Evolutionary conservation across 2,797 vertebrate genomes (phyloP), one percentile per base, ranked within the genome.

Genomic region (Anguilla pacifica): DNA sequence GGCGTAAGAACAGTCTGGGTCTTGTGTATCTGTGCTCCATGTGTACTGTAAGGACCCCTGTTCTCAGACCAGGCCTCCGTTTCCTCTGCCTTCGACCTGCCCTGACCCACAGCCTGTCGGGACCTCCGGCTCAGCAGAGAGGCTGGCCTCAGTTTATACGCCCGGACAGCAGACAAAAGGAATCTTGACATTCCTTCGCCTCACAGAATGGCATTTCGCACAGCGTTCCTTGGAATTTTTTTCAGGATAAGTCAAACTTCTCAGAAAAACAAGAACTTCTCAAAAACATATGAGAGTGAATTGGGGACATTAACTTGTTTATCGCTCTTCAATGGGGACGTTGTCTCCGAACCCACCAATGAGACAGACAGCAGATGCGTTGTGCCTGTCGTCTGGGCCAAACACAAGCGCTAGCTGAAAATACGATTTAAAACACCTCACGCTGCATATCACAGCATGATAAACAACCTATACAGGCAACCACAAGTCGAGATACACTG

Each of bases 151-250:
- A 22, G 43, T 77, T n/a, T 22, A 43, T 77, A 3, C 9, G 31
- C 35, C 15, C 13, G 39, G 35, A 77, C 13, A 55, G 17, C 19
- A 89, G 77, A 92, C 90, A 92, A 92, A 92, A 91, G 83, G 13
- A 91, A 88, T 86, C 89, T 89, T 88, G 85, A 88, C 92, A 92
- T 92, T 94, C 91, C 90, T 84, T 55, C 19, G 57, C 79, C 17
- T 89, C 10, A 35, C 70, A 31, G 84, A 19, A 86, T 49, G 90
- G 13, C 25, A 67, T 15, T 46, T 82, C 49, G 88, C 83, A 85
- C 83, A 51, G 31, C 90, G 87, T 89, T 91, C 82, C 91, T 74
- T 90, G 79, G 90, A 90, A 93, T 92, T 93, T 91, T 92, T 85
- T 61, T 72, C 89, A 46, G 51, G 86, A 89, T 6, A 25, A 57